Evolutionary conservation across 2,888 invertebrate genomes (phyloP), one percentile per base, ranked within the genome.

Genomic region (Ormyrus pomaceus): DNA sequence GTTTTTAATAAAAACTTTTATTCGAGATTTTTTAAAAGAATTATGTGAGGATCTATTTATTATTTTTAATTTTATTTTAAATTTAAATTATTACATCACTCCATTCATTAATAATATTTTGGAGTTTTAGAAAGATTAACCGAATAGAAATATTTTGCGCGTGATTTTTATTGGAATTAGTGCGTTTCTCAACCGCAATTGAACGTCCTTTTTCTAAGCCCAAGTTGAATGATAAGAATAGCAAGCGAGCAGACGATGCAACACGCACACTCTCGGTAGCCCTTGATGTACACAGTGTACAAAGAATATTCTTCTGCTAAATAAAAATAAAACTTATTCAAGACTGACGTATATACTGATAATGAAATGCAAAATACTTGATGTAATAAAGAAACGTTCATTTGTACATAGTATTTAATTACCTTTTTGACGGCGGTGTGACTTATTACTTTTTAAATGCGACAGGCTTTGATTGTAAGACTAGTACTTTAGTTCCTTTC

Each of bases 351-450:
- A 88, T 90, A 88, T 89, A 88, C 87, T 87, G 77, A 78, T 80
- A 80, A 82, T 73, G 87, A 85, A 86, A 87, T 87, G 87, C 88
- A 88, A 86, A 88, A 89, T 89, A 89, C 87, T 87, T 88, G 88
- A 87, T 89, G 88, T 89, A 89, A 89, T 89, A 88, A 87, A 86
- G 85, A 87, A 89, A 87, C 86, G 87, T 88, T 88, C 85, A 88
- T 88, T 89, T 90, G 90, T 90, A 90, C 84, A 90, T 90, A 90
- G 88, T 87, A 89, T 88, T 88, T 87, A 89, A 88, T 88, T 88
- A 88, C 87, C 87, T 87, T 87, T 86, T 87, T 85, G 86, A 88
- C 86, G 89, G 89, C 89, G 88, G 87, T 86, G 89, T 87, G 89
- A 90, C 89, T 90, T 90, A 89, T 82, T 82, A 79, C 61, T 80